Percentiles rank a stretch among this genome's conserved stretches.
phyloP scores from a whole-genome alignment of 2,113 vertebrate genomes.

The Scopus umbretta region DNA sequence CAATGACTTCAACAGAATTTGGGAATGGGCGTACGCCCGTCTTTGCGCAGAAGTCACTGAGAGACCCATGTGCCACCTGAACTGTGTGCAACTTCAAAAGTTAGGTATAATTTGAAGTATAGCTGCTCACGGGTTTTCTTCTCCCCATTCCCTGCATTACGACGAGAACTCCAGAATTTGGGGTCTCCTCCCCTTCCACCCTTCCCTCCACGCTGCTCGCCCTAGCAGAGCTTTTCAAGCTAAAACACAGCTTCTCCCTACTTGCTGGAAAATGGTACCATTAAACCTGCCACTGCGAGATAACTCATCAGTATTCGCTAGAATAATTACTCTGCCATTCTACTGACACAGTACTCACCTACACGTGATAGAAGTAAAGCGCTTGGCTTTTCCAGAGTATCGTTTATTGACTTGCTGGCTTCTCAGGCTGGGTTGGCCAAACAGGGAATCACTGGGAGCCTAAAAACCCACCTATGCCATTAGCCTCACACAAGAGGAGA shows the following conservation, averaged over 20 bases:
- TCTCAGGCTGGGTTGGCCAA: neutral
- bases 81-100: too few species aligned
- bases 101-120: neutral
- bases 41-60: neutral
- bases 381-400: neutral
- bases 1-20: neutral
- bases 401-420: neutral
- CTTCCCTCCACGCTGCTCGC: neutral
- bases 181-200: neutral
- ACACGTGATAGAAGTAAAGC: neutral
- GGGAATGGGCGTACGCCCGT: accelerated
- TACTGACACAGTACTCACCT: accelerated
- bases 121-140: neutral
- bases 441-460: neutral
- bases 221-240: neutral
- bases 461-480: neutral
- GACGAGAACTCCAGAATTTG: neutral
- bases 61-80: accelerated
- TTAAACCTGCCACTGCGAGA: neutral
- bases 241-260: neutral
- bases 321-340: neutral
- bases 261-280: neutral
- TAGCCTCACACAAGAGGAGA: accelerated
- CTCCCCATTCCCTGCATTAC: neutral
- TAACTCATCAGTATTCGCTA: neutral